phyloP scores from a whole-genome alignment of 2,888 invertebrate genomes.

The Eretmocerus hayati region DNA sequence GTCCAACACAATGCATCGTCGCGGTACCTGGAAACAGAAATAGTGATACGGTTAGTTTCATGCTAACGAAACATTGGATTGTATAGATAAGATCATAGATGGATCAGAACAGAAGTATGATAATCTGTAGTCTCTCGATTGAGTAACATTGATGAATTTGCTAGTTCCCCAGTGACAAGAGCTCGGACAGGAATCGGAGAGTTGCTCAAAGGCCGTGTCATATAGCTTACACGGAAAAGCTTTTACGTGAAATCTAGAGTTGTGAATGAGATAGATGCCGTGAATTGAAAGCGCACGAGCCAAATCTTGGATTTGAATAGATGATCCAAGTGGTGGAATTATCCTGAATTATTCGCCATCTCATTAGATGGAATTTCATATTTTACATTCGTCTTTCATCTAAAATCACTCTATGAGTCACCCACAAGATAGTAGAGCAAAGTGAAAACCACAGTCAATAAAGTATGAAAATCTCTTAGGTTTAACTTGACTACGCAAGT shows the following conservation, averaged over 20 bases:
- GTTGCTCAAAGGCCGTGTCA: conserved; percentile 34
- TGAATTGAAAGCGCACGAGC: conserved; percentile 43
- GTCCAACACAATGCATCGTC: conserved; percentile 85
- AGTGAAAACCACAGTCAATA: too few species aligned
- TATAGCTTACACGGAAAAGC: conserved; percentile 47
- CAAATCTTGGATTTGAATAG: conserved; percentile 42
- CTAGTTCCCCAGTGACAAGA: conserved; percentile 19
- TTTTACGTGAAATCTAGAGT: conserved; percentile 43
- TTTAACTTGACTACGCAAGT: too few species aligned
- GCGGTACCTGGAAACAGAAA: conserved; percentile 64
- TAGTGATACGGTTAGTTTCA: conserved; percentile 22
- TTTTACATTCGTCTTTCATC: too few species aligned
- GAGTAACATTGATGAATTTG: background rate
- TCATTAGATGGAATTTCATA: too few species aligned
- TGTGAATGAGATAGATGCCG: conserved; percentile 43
- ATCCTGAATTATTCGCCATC: too few species aligned
- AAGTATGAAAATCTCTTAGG: too few species aligned
- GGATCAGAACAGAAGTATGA: too few species aligned
- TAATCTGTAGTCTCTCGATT: background rate
- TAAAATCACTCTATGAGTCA: too few species aligned
- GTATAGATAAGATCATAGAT: background rate
- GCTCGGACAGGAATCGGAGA: background rate
- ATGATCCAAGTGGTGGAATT: background rate
- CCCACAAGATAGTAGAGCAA: too few species aligned
- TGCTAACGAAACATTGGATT: background rate